phyloP scores from a whole-genome alignment of 2,797 vertebrate genomes.

The Silurus lanzhouensis region DNA sequence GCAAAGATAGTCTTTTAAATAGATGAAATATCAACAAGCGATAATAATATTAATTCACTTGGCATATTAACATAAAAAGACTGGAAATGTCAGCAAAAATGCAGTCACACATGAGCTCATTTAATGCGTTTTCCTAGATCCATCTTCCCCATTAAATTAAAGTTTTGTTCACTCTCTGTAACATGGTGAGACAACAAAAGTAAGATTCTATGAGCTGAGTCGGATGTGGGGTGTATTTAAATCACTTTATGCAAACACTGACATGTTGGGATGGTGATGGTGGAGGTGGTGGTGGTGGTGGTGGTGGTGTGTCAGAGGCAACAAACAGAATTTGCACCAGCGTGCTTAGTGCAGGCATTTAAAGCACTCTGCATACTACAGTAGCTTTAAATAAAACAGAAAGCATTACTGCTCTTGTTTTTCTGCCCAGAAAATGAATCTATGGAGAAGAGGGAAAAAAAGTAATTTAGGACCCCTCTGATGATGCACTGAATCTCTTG shows the following conservation, averaged over 20 bases:
- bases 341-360: constrained; percentile 38
- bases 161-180: constrained; percentile 65
- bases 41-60: constrained; percentile 78
- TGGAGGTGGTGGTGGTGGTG: neutral
- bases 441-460: constrained; percentile 25
- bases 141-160: constrained; percentile 73
- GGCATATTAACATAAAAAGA: constrained; percentile 78
- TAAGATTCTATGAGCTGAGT: constrained; percentile 59
- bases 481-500: constrained; percentile 51
- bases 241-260: constrained; percentile 55
- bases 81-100: constrained; percentile 81
- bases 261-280: constrained; percentile 36
- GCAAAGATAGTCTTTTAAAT: constrained; percentile 49
- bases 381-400: constrained; percentile 50
- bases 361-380: constrained; percentile 26
- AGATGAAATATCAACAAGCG: constrained; percentile 75
- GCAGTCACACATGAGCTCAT: constrained; percentile 80
- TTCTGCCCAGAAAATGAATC: constrained; percentile 53
- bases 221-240: constrained; percentile 49
- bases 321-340: constrained; percentile 39
- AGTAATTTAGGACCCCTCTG: constrained; percentile 45
- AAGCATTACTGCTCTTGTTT: constrained; percentile 47
- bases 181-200: constrained; percentile 66
- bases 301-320: too few species aligned
- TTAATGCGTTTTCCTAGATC: constrained; percentile 76